These are phyloP conservation scores for Cecropterus lyciades DNA, from an alignment of 1,140 invertebrate species.

Conservation along the genomic window DNA sequence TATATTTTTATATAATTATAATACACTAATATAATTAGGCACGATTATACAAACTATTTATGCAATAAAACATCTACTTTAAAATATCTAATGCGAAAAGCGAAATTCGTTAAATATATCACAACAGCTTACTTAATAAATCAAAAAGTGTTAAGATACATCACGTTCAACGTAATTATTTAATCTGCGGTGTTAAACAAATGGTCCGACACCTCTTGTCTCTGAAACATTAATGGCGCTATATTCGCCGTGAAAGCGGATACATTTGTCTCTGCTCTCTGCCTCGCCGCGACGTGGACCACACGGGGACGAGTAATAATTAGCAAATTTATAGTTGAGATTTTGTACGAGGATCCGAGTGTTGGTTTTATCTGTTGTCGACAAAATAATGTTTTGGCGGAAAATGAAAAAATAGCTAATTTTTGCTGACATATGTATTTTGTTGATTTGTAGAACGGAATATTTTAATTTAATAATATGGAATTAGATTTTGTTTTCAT, in stretches of 20 bases:
- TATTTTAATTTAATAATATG: too few relatives aligned
- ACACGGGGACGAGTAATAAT: slow-evolving; percentile 36
- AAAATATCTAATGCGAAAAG: too few relatives aligned
- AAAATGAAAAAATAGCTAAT: too few relatives aligned
- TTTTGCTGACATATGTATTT: too few relatives aligned
- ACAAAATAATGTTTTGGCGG: not conserved
- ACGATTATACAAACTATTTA: too few relatives aligned
- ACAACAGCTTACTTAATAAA: slow-evolving; percentile 6
- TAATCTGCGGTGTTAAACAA: slow-evolving; percentile 32
- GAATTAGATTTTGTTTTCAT: too few relatives aligned
- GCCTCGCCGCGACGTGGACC: slow-evolving; percentile 33
- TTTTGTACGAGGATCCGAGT: slow-evolving; percentile 21
- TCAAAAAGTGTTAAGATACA: slow-evolving; percentile 8
- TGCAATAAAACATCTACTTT: too few relatives aligned
- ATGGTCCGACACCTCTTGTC: slow-evolving; percentile 37
- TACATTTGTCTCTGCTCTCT: slow-evolving; percentile 43
- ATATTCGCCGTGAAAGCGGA: slow-evolving; percentile 43
- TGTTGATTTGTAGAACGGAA: too few relatives aligned
- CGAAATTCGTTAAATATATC: too few relatives aligned
- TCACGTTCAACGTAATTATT: slow-evolving; percentile 33
- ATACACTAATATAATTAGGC: too few relatives aligned
- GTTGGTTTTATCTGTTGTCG: slow-evolving; percentile 16
- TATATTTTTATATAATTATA: too few relatives aligned
- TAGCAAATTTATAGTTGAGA: slow-evolving; percentile 29
- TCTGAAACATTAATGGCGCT: slow-evolving; percentile 31